Evolutionary conservation across 2,797 vertebrate genomes (phyloP).

Genomic region (Mus minutoides): DNA sequence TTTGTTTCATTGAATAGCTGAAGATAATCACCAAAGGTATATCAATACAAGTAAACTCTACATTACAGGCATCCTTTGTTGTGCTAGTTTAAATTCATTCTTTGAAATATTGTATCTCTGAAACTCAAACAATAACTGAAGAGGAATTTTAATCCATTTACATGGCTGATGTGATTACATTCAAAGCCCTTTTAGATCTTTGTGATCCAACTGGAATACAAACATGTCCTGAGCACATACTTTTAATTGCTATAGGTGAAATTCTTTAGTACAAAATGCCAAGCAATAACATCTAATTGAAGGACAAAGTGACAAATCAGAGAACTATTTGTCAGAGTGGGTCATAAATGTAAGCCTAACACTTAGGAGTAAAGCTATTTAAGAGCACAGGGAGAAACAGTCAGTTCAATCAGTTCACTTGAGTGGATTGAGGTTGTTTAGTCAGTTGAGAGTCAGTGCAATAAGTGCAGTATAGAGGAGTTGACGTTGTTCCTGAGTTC

Average conservation of each 20-base stretch:
- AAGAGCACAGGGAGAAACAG: background rate
- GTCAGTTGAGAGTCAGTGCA: background rate
- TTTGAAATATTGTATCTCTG: background rate
- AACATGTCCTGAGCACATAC: background rate
- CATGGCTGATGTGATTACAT: background rate
- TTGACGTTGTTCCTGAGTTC: background rate
- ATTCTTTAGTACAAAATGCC: background rate
- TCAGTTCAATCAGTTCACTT: background rate
- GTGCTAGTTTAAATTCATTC: background rate
- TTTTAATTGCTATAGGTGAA: background rate
- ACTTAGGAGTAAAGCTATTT: background rate
- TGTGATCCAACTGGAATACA: background rate
- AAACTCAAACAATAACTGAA: slow-evolving; percentile 58
- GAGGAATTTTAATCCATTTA: background rate
- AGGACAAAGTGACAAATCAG: background rate
- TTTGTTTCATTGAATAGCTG: slow-evolving; percentile 36
- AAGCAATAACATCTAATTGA: background rate
- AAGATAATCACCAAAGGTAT: background rate
- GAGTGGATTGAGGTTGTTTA: background rate
- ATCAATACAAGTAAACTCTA: background rate
- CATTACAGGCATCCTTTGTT: background rate
- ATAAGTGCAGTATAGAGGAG: background rate
- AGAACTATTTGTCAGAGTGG: background rate
- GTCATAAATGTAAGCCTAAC: background rate
- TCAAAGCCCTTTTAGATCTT: background rate